These are phyloP conservation scores for Lagodon rhomboides DNA, from an alignment of 2,797 vertebrate species.

Conservation along the genomic window DNA sequence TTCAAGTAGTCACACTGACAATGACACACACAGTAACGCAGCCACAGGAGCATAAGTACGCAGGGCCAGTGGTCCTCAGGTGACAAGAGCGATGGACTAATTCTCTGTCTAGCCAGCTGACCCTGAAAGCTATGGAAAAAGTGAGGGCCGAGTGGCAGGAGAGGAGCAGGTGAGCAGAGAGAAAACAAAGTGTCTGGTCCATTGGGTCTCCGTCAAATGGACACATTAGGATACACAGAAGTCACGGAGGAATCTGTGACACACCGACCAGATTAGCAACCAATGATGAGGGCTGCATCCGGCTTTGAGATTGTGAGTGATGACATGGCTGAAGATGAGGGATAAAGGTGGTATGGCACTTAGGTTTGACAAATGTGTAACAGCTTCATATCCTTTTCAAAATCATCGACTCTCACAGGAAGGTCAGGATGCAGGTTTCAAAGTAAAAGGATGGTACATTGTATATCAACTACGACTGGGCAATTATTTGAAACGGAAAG, in stretches of 20 bases:
- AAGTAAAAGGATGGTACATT: too few species aligned
- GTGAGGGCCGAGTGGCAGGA: constrained; percentile 39
- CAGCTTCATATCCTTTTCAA: too few species aligned
- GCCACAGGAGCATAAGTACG: constrained; percentile 26
- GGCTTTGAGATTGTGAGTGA: constrained; percentile 8
- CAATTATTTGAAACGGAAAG: too few species aligned
- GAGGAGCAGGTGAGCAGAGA: constrained; percentile 25
- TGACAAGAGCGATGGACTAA: constrained; percentile 67
- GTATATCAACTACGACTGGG: too few species aligned
- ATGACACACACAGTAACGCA: constrained; percentile 17
- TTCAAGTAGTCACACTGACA: constrained; percentile 12
- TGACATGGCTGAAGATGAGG: constrained; percentile 28
- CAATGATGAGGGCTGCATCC: neutral
- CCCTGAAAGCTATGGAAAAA: constrained; percentile 72
- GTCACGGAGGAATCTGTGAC: constrained; percentile 23
- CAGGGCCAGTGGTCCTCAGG: constrained; percentile 49
- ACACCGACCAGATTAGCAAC: constrained; percentile 12
- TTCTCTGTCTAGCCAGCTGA: constrained; percentile 79
- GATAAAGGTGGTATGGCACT: neutral
- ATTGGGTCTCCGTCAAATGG: constrained; percentile 21
- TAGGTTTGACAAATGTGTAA: neutral
- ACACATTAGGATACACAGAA: constrained; percentile 8
- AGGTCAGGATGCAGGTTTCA: too few species aligned
- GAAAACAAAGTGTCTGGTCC: constrained; percentile 30
- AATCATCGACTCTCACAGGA: too few species aligned